phyloP scores from a whole-genome alignment of 2,113 vertebrate species.

The Seriola aureovittata region DNA sequence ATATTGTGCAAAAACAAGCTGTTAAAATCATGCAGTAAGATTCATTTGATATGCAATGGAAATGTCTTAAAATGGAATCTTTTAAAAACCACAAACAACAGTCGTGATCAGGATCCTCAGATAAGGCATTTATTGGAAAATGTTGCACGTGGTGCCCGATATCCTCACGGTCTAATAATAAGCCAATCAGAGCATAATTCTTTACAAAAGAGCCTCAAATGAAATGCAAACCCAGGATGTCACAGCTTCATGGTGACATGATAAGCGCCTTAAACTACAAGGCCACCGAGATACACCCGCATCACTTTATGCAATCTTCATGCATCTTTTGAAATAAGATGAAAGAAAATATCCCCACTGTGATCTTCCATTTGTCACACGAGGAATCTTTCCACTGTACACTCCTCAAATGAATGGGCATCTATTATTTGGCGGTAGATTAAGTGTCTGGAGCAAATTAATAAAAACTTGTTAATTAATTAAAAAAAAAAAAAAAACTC shows the following conservation, averaged over 20 bases:
- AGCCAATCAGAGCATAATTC: neutral
- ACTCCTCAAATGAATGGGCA: conserved; percentile 15
- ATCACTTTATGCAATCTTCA: neutral
- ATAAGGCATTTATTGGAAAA: neutral
- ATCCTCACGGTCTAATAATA: neutral
- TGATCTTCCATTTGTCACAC: conserved; percentile 31
- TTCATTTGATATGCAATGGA: neutral
- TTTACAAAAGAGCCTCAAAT: neutral
- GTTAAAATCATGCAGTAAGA: neutral
- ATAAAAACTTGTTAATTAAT: conserved; percentile 51
- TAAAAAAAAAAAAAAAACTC: conserved; percentile 4
- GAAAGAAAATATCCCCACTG: conserved; percentile 3
- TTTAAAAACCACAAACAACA: neutral
- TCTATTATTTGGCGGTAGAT: conserved; percentile 14
- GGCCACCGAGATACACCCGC: neutral
- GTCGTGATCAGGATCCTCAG: neutral
- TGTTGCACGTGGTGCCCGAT: neutral
- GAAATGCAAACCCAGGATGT: neutral
- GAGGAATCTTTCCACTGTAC: neutral
- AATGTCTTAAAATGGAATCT: neutral
- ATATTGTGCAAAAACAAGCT: conserved; percentile 2
- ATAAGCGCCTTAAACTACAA: neutral
- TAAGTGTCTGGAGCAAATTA: conserved; percentile 32
- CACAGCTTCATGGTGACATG: conserved; percentile 1
- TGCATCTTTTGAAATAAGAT: neutral